Evolutionary conservation across 2,113 vertebrate species (phyloP).

Genomic region (Mustelus asterias): DNA sequence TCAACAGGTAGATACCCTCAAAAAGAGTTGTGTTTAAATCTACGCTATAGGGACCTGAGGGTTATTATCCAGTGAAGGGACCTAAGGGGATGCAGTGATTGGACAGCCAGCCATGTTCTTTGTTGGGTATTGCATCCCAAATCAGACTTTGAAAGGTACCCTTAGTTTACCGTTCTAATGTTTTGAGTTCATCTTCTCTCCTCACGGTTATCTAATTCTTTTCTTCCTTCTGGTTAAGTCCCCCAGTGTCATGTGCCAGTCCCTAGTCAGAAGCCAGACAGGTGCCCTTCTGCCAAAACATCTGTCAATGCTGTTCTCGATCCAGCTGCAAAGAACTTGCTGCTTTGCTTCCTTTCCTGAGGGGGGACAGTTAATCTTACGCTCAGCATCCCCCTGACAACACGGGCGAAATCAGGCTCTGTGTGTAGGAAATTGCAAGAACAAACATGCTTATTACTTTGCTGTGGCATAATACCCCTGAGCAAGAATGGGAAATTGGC

Average conservation of each 20-base stretch:
- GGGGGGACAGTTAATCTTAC: neutral
- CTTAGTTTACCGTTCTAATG: neutral
- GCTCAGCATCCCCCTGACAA: neutral
- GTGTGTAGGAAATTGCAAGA: neutral
- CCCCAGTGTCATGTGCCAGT: neutral
- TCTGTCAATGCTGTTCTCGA: neutral
- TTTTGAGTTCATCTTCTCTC: neutral
- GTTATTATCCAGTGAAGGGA: neutral
- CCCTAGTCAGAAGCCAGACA: neutral
- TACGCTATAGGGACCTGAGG: neutral
- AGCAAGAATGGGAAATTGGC: neutral
- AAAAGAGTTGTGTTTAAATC: neutral
- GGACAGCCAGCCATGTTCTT: neutral
- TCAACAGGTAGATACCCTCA: neutral
- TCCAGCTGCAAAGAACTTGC: neutral
- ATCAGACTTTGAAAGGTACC: neutral
- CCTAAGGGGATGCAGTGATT: neutral
- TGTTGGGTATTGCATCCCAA: neutral
- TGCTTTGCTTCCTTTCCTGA: neutral
- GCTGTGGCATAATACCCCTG: neutral
- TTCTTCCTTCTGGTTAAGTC: neutral
- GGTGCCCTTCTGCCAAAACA: neutral
- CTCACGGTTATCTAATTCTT: neutral
- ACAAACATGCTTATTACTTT: neutral
- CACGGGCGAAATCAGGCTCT: neutral